These are phyloP conservation scores for Pissodes strobi DNA, from an alignment of 1,140 invertebrate species.

Conservation along the genomic window DNA sequence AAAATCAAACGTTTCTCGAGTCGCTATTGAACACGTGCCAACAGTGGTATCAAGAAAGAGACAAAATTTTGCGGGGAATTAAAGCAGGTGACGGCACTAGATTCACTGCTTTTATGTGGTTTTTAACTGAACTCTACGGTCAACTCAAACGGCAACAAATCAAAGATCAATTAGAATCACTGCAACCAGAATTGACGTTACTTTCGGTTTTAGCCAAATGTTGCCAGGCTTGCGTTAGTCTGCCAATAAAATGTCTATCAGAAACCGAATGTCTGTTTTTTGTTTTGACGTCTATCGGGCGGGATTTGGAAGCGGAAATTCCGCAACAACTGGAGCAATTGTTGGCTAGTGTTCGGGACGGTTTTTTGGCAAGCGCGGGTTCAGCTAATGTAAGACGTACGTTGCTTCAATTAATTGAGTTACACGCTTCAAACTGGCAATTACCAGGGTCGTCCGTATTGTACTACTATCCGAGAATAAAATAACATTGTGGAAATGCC, in stretches of 20 bases:
- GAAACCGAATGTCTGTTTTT: constrained; percentile 87
- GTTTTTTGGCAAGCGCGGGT: constrained; percentile 73
- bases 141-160: constrained; percentile 77
- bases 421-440: constrained; percentile 87
- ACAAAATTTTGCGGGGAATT: constrained; percentile 62
- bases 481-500: constrained; percentile 47
- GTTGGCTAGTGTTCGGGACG: constrained; percentile 78
- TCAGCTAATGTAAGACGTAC: constrained; percentile 74
- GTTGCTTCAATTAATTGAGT: constrained; percentile 83
- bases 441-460: constrained; percentile 83
- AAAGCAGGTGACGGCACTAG: constrained; percentile 65
- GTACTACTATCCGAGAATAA: constrained; percentile 82
- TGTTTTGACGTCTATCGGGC: constrained; percentile 82
- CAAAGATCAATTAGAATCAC: constrained; percentile 67
- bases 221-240: constrained; percentile 79
- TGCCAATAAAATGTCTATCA: constrained; percentile 75
- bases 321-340: constrained; percentile 77
- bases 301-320: constrained; percentile 80
- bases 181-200: constrained; percentile 73
- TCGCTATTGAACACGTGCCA: constrained; percentile 85
- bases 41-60: constrained; percentile 86
- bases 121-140: constrained; percentile 87
- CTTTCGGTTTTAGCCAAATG: constrained; percentile 81
- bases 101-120: constrained; percentile 84
- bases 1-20: constrained; percentile 85